Conservation (phyloP, 2,797 vertebrate species). For the Paramormyrops hopkinsi region DNA sequence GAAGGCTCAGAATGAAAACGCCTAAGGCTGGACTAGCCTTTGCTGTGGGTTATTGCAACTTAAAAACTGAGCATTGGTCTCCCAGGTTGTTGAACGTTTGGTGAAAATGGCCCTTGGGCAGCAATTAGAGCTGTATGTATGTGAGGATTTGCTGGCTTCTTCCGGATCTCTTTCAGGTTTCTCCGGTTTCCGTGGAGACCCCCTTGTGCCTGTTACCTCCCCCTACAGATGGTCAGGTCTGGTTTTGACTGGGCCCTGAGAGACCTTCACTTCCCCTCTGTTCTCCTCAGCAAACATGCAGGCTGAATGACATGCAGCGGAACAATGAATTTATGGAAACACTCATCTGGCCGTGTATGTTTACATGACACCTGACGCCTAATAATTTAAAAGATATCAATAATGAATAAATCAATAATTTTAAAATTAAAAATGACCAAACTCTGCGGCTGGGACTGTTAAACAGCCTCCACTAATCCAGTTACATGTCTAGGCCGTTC, state of each 20-base stretch:
- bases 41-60: neutral
- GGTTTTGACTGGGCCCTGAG: neutral
- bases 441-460: neutral
- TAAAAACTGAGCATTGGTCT: neutral
- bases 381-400: neutral
- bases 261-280: neutral
- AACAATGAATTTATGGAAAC: neutral
- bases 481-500: neutral
- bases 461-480: neutral
- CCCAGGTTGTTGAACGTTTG: neutral
- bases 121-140: neutral
- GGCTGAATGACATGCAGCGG: neutral
- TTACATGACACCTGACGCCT: neutral
- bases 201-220: neutral
- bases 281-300: neutral
- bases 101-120: neutral
- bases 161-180: neutral
- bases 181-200: neutral
- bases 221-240: neutral
- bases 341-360: neutral
- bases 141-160: neutral
- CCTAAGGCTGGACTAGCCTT: neutral
- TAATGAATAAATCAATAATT: neutral
- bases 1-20: neutral
- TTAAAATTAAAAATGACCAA: neutral